Base-by-base conservation (phyloP, 2,113 vertebrate species). In the Cepphus grylle region DNA sequence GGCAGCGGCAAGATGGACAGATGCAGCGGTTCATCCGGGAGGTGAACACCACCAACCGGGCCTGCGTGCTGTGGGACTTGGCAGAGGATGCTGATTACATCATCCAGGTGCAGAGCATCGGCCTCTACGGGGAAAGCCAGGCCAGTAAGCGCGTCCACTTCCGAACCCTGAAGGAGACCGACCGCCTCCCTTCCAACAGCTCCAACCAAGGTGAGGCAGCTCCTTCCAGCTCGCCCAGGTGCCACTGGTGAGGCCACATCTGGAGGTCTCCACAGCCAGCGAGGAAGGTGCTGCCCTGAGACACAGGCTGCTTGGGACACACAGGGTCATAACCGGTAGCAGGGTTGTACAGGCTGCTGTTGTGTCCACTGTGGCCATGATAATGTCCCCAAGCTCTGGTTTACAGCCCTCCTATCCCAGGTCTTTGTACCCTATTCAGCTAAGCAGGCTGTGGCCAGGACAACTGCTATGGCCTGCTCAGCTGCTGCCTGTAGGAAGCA, bases 11-110 rank as follows among this genome's bases (percentile, higher is more conserved):
- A 92, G 99, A 99, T 0, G 99, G 99, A 36, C 99, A 99, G 52
- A 99, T 98, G 98, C 99, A 99, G 97, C 98, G 99, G 71, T 99
- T 99, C 96, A 99, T 99, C 97, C 98, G 99, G 34, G 99, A 99
- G 96, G 99, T 99, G 94, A 99, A 99, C 97, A 99, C 99, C 91
- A 99, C 99, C 83, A 99, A 99, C 61, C 98, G 99, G 19, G 99
- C 99, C 50, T 99, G 99, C 11, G 99, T 99, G 70, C 99, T 99
- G 27, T 99, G 99, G 99, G 99, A 99, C 94, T 97, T 99, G 97
- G 99, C 99, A 5, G 99, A 99, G 91, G 99, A 99, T 72, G 99
- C 99, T 0, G 98, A 99, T 95, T 99, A 99, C 96, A 98, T 99
- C 17, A 99, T 99, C 93, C 99, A 99, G 98, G 99, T 99, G 93